Conservation (phyloP, 2,113 vertebrate species). For the Indri indri region DNA sequence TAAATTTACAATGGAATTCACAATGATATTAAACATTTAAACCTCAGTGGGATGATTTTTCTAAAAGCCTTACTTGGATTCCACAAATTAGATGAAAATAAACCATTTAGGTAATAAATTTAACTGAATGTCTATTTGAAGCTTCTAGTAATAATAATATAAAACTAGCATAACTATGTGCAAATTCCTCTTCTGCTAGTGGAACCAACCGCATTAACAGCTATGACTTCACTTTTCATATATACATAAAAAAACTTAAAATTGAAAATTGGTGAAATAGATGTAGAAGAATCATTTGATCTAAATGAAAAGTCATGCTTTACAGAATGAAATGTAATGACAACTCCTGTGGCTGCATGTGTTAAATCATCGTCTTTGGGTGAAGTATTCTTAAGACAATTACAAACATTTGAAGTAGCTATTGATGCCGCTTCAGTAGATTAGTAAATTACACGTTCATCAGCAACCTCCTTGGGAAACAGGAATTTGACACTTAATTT, state of each 20-base stretch:
- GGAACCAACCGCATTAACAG: neutral
- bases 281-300: neutral
- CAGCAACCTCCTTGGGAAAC: neutral
- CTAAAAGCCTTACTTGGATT: neutral
- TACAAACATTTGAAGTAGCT: neutral
- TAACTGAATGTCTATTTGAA: neutral
- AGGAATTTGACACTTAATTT: neutral
- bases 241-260: neutral
- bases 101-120: neutral
- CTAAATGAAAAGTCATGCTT: neutral
- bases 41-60: neutral
- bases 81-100: neutral
- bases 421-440: neutral
- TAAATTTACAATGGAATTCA: conserved; percentile 4
- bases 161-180: neutral
- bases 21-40: neutral
- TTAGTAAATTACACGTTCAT: neutral
- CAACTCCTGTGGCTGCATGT: neutral
- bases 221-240: neutral
- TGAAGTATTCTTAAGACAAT: neutral
- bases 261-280: neutral
- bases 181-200: neutral
- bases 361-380: neutral
- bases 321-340: neutral
- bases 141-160: neutral